Base-by-base conservation (phyloP, 2,888 invertebrate genomes). In the Lepidonotus clava region DNA sequence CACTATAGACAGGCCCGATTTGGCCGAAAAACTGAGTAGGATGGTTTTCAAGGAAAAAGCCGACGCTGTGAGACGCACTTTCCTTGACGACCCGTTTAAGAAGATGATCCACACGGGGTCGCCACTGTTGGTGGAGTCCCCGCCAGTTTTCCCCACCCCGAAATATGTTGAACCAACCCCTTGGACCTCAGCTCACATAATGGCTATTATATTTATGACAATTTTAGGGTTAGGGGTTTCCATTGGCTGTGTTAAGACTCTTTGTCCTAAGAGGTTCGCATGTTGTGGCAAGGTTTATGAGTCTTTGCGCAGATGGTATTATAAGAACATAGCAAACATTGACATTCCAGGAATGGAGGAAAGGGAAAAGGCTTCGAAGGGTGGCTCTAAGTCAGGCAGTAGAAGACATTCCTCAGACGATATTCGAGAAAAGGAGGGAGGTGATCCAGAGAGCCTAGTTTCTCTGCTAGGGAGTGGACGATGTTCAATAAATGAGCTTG, bases 41-140 rank as follows among this genome's bases (percentile, higher is more conserved):
- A 61, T 61, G 61, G 61, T 61, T 1, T 61, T 5, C 61, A 61
- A 61, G 61, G 61, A 61, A 28, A 61, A 61, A 28, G 24, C 61
- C 11, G 61, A 61, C 28, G 61, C 61, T 5, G 61, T 61, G 28
- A n/a, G 24, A 24, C 61, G 61, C 1, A 61, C 61, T 2, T 61
- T 61, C 28, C 61, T 61, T 2, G 24, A 24, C 24, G 61, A 61
- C 14, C 61, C 61, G 28, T 61, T 61, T 28, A 28, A n/a, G 14
- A 28, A 61, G 28, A 11, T n/a, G 28, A 61, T 61, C 61, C 61
- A 61, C 61, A 61, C 61, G 28, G 61, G 61, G 61, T 61, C 61
- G 14, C 61, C 61, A 61, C 61, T 61, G 24, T 28, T 61, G 2
- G 61, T 61, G 1, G 61, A 28, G 61, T 1, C 61, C 1, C 61